Conservation (phyloP, 2,113 vertebrate species). For the Bufo bufo region DNA sequence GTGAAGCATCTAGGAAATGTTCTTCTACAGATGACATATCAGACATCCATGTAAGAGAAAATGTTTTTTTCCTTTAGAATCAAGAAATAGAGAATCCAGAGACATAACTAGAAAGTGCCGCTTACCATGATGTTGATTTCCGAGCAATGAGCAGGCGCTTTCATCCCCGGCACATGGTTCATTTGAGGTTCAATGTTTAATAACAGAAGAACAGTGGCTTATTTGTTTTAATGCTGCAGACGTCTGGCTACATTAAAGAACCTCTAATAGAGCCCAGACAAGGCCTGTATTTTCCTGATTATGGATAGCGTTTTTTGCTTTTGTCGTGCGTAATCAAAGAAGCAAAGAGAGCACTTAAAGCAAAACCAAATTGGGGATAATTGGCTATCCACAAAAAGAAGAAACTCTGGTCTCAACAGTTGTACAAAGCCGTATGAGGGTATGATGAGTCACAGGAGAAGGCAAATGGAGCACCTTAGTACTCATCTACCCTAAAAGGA, state of each 20-base stretch:
- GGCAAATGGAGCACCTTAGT: not conserved
- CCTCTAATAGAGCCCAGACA: not conserved
- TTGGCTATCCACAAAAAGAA: slow-evolving; percentile 10
- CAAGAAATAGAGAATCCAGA: not conserved
- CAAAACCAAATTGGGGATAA: slow-evolving; percentile 30
- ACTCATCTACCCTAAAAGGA: not conserved
- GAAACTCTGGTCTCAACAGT: not conserved
- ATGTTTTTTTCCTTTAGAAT: no score
- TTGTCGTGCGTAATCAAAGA: slow-evolving; percentile 26
- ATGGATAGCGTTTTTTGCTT: not conserved
- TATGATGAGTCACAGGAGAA: not conserved
- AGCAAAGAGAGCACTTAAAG: slow-evolving; percentile 1
- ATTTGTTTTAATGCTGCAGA: not conserved
- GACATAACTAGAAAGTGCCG: not conserved
- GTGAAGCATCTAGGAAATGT: no score
- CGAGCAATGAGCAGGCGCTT: not conserved
- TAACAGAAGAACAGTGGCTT: not conserved
- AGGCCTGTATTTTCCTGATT: slow-evolving; percentile 21
- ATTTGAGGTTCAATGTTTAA: slow-evolving; percentile 40
- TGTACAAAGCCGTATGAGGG: not conserved
- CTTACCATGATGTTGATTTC: not conserved
- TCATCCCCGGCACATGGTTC: slow-evolving; percentile 8
- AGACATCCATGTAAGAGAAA: no score
- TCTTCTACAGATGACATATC: no score
- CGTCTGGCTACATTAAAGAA: slow-evolving; percentile 33